Conservation (phyloP, 2,888 invertebrate genomes). For the Platycnemis pennipes region DNA sequence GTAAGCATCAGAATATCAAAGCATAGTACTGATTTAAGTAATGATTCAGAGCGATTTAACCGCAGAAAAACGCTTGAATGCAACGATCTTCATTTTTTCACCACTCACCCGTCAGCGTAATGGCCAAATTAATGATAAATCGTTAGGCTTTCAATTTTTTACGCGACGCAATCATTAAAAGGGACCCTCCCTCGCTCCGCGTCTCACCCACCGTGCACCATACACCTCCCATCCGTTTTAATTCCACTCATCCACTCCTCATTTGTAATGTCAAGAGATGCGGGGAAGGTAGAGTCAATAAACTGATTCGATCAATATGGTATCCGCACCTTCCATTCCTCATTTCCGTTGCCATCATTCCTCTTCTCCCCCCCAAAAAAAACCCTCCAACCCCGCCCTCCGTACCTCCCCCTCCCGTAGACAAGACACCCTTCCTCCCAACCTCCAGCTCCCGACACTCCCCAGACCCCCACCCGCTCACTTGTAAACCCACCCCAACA, state of each 20-base stretch:
- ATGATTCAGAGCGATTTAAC: background rate
- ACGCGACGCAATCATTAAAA: slow-evolving; percentile 24
- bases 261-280: slow-evolving; percentile 57
- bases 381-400: background rate
- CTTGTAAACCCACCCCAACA: background rate
- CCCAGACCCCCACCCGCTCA: no score
- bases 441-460: background rate
- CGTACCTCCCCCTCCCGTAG: background rate
- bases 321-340: slow-evolving; percentile 64
- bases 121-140: slow-evolving; percentile 36
- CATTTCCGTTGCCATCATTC: slow-evolving; percentile 60
- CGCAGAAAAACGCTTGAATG: background rate
- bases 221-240: slow-evolving; percentile 11
- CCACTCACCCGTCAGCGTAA: background rate
- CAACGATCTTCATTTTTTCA: background rate
- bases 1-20: background rate
- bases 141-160: slow-evolving; percentile 32
- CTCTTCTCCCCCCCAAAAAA: background rate
- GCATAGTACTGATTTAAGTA: background rate
- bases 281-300: slow-evolving; percentile 45
- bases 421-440: background rate
- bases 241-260: slow-evolving; percentile 49
- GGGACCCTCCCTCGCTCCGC: background rate
- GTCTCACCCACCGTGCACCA: background rate
- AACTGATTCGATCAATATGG: slow-evolving; percentile 66